Conservation (phyloP, 2,888 invertebrate genomes). For the Tineola bisselliella region DNA sequence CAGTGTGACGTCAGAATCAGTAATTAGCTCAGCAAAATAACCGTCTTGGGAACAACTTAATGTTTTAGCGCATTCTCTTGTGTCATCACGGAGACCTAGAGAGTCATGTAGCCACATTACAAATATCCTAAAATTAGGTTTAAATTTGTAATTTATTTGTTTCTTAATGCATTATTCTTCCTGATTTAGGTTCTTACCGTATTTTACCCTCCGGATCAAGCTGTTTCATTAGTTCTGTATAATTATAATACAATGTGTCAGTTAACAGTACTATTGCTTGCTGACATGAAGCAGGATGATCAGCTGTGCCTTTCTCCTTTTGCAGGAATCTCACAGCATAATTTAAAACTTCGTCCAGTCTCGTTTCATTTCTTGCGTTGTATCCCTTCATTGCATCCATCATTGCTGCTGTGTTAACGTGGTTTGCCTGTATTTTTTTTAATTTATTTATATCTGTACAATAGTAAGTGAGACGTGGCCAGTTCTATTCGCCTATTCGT, state of each 20-base stretch:
- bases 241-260: conserved; percentile 45
- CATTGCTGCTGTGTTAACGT: conserved; percentile 57
- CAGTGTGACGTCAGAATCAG: conserved; percentile 46
- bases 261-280: conserved; percentile 55
- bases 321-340: conserved; percentile 38
- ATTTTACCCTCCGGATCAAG: conserved; percentile 45
- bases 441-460: too few species aligned
- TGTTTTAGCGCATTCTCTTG: conserved; percentile 32
- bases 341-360: conserved; percentile 34
- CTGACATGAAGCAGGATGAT: conserved; percentile 43
- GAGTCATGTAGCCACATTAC: conserved; percentile 54
- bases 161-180: too few species aligned
- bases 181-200: conserved; percentile 29
- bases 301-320: conserved; percentile 24
- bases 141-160: not conserved
- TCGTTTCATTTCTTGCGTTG: conserved; percentile 35
- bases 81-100: conserved; percentile 45
- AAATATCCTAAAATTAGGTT: conserved; percentile 32
- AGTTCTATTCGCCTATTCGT: too few species aligned
- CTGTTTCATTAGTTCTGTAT: conserved; percentile 31
- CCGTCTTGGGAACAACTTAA: conserved; percentile 49
- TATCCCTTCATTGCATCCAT: conserved; percentile 38
- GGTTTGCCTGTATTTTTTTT: conserved; percentile 39
- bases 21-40: conserved; percentile 46
- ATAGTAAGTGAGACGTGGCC: too few species aligned